Conservation (phyloP, 2,113 vertebrate genomes). For the Callipepla squamata region DNA sequence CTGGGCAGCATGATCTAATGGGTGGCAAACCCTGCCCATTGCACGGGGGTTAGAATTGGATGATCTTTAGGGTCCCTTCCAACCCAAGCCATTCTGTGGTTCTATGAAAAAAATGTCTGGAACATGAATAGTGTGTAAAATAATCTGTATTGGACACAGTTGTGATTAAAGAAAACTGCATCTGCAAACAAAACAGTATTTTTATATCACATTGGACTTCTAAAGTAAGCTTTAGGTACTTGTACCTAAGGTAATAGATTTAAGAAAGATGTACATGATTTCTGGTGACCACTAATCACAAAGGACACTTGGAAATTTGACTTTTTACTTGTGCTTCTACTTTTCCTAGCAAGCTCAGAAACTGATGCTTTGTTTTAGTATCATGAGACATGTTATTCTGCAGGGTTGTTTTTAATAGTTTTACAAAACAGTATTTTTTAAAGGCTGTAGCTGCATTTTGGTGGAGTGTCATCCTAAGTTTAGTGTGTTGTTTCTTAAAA, state of each 20-base stretch:
- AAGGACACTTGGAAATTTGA: not conserved
- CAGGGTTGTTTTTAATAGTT: not conserved
- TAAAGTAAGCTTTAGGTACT: not conserved
- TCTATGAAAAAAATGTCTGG: not conserved
- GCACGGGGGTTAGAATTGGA: no score
- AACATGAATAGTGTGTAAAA: conserved; percentile 30
- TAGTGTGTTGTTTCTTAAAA: not conserved
- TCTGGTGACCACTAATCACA: not conserved
- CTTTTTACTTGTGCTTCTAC: not conserved
- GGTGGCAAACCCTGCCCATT: no score
- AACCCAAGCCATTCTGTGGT: no score
- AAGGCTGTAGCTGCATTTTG: not conserved
- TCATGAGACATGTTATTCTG: not conserved
- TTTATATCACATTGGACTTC: not conserved
- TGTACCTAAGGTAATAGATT: not conserved
- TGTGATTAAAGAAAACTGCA: not conserved
- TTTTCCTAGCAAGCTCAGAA: not conserved
- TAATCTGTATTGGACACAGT: not conserved
- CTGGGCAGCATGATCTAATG: not conserved
- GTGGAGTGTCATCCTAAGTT: not conserved
- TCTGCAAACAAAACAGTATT: not conserved
- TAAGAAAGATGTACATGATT: not conserved
- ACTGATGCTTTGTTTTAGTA: not conserved
- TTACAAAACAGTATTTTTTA: not conserved
- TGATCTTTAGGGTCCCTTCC: no score